Conservation (phyloP, 2,113 vertebrate genomes). For the Deroptyus accipitrinus region DNA sequence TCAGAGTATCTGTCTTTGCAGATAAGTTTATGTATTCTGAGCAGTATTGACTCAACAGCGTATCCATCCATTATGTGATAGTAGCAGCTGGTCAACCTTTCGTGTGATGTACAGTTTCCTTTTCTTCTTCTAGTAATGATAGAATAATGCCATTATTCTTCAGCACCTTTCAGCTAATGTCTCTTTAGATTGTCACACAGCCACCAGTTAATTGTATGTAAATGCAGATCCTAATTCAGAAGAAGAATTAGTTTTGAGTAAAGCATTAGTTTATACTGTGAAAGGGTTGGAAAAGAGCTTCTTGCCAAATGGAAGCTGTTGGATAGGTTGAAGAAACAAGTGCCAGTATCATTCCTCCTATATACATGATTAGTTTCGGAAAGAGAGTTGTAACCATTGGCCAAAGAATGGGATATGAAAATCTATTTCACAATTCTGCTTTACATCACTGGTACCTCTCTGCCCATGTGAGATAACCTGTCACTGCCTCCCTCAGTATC, state of each 20-base stretch:
- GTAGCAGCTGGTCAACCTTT: slow-evolving; percentile 25
- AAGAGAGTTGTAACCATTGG: background rate
- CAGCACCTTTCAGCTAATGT: background rate
- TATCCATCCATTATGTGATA: background rate
- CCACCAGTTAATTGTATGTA: background rate
- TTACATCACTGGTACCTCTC: background rate
- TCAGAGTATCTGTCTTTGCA: background rate
- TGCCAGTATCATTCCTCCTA: background rate
- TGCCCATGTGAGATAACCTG: background rate
- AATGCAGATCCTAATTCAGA: background rate
- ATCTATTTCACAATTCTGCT: background rate
- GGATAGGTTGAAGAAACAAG: background rate
- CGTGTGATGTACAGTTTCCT: slow-evolving; percentile 1
- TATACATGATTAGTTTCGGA: background rate
- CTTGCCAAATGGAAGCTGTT: background rate
- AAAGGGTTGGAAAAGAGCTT: background rate
- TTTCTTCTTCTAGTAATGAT: background rate
- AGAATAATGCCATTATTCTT: slow-evolving; percentile 18
- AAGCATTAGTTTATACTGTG: background rate
- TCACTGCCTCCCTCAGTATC: rapidly evolving
- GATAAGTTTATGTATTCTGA: slow-evolving; percentile 19
- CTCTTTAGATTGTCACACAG: background rate
- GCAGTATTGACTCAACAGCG: slow-evolving; percentile 16
- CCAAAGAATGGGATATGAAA: background rate
- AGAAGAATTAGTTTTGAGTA: background rate